Evolutionary conservation across 2,113 vertebrate species (phyloP), one percentile per base, ranked within the genome.

Genomic region (Rissa tridactyla): DNA sequence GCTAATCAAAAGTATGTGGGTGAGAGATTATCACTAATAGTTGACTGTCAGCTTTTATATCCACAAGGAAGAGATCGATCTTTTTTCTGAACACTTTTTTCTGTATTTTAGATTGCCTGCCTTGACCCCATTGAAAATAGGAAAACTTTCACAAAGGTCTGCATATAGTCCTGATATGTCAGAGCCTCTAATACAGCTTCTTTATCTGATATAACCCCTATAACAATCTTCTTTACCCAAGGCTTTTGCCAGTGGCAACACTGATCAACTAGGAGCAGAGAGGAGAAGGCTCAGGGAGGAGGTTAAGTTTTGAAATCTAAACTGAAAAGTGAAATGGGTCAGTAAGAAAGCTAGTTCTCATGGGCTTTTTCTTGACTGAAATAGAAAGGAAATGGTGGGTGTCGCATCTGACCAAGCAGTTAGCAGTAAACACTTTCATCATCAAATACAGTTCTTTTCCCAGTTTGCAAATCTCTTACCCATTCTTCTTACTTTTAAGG

Each of bases 401-500:
- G 83, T 96, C 89, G 81, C 83, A 94, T 95, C 80, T 96, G 95
- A 93, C 64, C 60, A 80, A 94, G 85, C 60, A 88, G 69, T 90
- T 68, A 83, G 75, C 73, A 54, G 54, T 94, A 94, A 92, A 90
- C 58, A 69, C 82, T 92, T 92, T 38, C 44, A 68, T 88, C 68
- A 81, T 81, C 69, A 81, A 86, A 94, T 64, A 29, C 40, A 86
- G 26, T 44, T 88, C 32, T 82, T 90, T 83, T 86, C 81, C 80
- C 80, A 86, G 32, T 75, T 94, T 90, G 42, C 68, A 93, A 44
- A 79, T 88, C 55, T 96, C 64, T 57, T 82, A 73, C 9, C 90
- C 86, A 49, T 93, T 93, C 62, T 82, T 88, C 86, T 94, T 94
- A 96, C 86, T 93, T 96, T 93, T 93, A 94, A 96, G 91, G 93